Conservation (phyloP, 2,113 vertebrate species). For the Ciconia boyciana region DNA sequence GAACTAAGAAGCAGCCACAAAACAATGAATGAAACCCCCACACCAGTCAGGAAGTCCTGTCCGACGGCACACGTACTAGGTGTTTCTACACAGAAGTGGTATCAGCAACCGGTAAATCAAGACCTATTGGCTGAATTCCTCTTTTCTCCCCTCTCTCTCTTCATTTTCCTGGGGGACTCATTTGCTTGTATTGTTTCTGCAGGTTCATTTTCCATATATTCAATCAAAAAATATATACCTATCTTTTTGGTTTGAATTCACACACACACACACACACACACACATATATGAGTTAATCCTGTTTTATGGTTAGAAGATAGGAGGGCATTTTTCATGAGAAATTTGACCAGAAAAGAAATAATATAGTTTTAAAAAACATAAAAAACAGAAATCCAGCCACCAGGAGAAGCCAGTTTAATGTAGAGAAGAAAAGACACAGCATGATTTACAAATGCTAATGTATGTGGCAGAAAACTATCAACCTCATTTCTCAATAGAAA, state of each 20-base stretch:
- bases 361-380: background rate
- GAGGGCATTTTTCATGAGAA: background rate
- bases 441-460: background rate
- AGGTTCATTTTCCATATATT: background rate
- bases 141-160: background rate
- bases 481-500: background rate
- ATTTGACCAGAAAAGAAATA: background rate
- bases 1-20: background rate
- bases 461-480: background rate
- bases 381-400: background rate
- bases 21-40: accelerated
- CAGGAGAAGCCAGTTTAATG: background rate
- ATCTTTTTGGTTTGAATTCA: background rate
- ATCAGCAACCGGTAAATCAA: background rate
- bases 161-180: background rate
- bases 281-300: background rate
- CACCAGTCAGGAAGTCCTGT: background rate
- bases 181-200: background rate
- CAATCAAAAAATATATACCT: background rate
- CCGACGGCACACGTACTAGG: accelerated
- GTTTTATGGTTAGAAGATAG: background rate
- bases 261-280: background rate
- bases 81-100: background rate
- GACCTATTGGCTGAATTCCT: background rate
- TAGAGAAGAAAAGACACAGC: background rate